phyloP scores from a whole-genome alignment of 1,140 invertebrate genomes.

The Yoshiicerus persimilis region DNA sequence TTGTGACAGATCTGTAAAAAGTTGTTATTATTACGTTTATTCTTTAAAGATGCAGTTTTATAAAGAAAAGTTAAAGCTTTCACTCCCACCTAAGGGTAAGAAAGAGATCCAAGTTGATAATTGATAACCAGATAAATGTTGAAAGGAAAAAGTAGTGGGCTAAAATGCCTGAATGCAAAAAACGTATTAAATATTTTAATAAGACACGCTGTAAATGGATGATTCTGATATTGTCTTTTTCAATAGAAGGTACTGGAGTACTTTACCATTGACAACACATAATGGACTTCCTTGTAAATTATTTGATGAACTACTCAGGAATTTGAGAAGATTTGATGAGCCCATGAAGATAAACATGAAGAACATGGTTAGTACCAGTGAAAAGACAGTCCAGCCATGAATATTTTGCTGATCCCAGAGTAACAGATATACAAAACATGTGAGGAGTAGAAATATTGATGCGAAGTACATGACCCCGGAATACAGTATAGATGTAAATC shows the following conservation, averaged over 20 bases:
- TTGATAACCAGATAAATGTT: background rate
- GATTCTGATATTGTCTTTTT: too few relatives aligned
- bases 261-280: background rate
- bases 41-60: too few relatives aligned
- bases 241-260: too few relatives aligned
- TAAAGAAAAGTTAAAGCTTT: too few relatives aligned
- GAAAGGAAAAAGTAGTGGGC: background rate
- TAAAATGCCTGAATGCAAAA: background rate
- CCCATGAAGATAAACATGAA: constrained; percentile 39
- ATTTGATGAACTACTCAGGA: background rate
- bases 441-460: constrained; percentile 39
- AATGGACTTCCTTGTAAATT: background rate
- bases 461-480: constrained; percentile 23
- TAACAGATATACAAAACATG: constrained; percentile 34
- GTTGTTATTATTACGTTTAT: background rate
- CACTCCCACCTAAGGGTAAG: background rate
- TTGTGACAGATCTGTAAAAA: background rate
- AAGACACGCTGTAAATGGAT: too few relatives aligned
- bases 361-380: constrained; percentile 29
- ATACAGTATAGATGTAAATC: background rate
- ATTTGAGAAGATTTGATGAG: background rate
- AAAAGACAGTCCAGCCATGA: constrained; percentile 42
- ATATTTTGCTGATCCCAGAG: constrained; percentile 45
- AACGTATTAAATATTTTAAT: too few relatives aligned
- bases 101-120: background rate